phyloP scores from a whole-genome alignment of 1,140 invertebrate species.

The Cotesia chilonis region DNA sequence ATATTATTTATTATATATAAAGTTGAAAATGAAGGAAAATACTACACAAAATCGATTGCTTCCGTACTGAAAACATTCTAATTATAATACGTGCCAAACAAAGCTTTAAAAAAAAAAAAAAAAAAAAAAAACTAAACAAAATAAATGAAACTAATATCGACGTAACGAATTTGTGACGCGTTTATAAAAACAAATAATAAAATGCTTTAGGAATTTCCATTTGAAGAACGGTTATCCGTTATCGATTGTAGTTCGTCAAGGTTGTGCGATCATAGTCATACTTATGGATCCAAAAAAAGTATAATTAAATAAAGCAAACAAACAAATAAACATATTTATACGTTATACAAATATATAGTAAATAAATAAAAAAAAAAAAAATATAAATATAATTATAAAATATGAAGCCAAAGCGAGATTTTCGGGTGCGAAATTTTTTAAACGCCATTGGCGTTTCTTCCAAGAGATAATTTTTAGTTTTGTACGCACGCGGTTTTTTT shows the following conservation, averaged over 20 bases:
- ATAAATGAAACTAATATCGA: constrained; percentile 26
- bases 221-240: constrained; percentile 6
- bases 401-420: too few species aligned
- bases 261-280: constrained; percentile 35
- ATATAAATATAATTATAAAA: too few species aligned
- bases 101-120: constrained; percentile 51
- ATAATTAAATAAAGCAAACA: not conserved
- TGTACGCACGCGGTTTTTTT: not conserved
- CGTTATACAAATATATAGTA: not conserved
- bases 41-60: constrained; percentile 56
- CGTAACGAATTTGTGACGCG: constrained; percentile 28
- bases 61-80: constrained; percentile 59
- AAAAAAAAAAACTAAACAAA: constrained; percentile 19
- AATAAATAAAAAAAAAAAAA: not conserved
- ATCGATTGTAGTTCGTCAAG: constrained; percentile 27
- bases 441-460: not conserved
- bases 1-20: constrained; percentile 2
- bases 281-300: constrained; percentile 17
- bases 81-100: constrained; percentile 65
- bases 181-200: constrained; percentile 27
- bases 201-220: constrained; percentile 42
- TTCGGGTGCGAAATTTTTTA: not conserved
- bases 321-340: constrained; percentile 4
- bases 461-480: constrained; percentile 6
- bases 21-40: constrained; percentile 28